These are phyloP conservation scores for Hippoglossus stenolepis DNA, from an alignment of 2,113 vertebrate genomes.

Conservation along the genomic window DNA sequence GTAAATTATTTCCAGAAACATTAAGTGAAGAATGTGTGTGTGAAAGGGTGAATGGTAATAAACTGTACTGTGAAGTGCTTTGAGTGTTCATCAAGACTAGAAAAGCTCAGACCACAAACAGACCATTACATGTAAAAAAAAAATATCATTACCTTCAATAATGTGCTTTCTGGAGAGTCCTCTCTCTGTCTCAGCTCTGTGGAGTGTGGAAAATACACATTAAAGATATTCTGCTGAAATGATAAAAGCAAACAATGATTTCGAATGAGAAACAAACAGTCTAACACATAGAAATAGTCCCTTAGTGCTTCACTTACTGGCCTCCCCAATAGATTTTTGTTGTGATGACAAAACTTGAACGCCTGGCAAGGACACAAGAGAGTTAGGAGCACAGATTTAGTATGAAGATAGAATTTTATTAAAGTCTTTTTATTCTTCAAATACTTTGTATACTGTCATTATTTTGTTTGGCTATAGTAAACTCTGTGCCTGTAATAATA, in stretches of 20 bases:
- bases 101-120: too few relatives aligned
- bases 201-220: constrained; percentile 37
- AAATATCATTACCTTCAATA: constrained; percentile 86
- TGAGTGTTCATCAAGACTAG: too few relatives aligned
- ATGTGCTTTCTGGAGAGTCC: constrained; percentile 94
- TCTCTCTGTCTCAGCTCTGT: constrained; percentile 91
- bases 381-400: neutral
- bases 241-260: constrained; percentile 4
- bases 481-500: neutral
- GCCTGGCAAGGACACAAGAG: constrained; percentile 65
- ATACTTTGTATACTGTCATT: neutral
- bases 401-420: neutral
- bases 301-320: constrained; percentile 86
- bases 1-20: too few relatives aligned
- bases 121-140: neutral
- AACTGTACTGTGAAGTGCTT: too few relatives aligned
- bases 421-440: neutral
- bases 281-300: neutral
- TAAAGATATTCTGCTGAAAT: constrained; percentile 18
- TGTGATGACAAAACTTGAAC: constrained; percentile 91
- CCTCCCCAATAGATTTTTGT: constrained; percentile 95
- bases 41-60: too few relatives aligned
- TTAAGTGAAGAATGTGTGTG: too few relatives aligned
- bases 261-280: neutral
- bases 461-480: neutral